Conservation (phyloP, 2,113 vertebrate genomes). For the Amphiprion ocellaris region DNA sequence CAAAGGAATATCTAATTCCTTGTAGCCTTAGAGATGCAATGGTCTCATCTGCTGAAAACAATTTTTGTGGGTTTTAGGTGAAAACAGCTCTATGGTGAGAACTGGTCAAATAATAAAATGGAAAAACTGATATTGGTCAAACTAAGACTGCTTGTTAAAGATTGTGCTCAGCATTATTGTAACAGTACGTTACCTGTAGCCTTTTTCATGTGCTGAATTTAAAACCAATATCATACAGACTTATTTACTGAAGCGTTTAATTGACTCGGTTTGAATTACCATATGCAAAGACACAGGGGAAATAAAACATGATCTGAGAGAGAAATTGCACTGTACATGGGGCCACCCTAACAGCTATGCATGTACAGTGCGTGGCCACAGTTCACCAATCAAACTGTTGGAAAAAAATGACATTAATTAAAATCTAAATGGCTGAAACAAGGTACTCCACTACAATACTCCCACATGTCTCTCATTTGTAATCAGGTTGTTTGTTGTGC, state of each 20-base stretch:
- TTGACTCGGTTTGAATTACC: conserved; percentile 12
- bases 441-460: conserved; percentile 28
- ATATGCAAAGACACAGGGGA: neutral
- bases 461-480: conserved; percentile 45
- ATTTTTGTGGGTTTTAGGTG: neutral
- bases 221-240: neutral
- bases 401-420: conserved; percentile 44
- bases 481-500: conserved; percentile 64
- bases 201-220: neutral
- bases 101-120: neutral
- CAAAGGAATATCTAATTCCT: conserved; percentile 1
- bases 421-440: conserved; percentile 40
- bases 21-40: neutral
- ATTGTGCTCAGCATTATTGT: neutral
- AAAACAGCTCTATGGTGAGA: neutral
- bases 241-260: conserved; percentile 11
- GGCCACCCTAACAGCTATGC: neutral
- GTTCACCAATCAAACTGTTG: conserved; percentile 17
- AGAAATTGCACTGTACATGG: conserved; percentile 22
- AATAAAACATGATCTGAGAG: conserved; percentile 15
- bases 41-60: neutral
- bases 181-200: neutral
- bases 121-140: neutral
- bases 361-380: neutral
- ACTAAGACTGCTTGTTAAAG: neutral